Base-by-base conservation (phyloP, 1,140 invertebrate species). In the Camponotus pennsylvanicus region DNA sequence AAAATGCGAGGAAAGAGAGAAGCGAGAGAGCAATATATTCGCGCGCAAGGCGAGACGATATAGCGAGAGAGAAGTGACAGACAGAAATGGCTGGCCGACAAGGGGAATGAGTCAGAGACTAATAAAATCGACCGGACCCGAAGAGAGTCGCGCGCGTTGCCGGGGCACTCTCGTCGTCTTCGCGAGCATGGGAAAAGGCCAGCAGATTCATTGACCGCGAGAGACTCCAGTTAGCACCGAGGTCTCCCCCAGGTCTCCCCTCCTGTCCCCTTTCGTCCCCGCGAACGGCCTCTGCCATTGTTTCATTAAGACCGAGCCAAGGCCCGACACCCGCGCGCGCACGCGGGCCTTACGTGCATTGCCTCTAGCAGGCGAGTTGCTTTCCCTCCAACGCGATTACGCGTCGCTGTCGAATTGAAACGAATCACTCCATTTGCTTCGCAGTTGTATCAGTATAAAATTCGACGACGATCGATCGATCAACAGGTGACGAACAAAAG, bases 131-230 rank as follows among this genome's bases (percentile, higher is more conserved):
- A 75, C 69, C 86, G 83, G 88, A 82, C 73, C 88, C 89, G 82
- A 90, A 88, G 88, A 82, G 55, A 88, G 66, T 63, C 76, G 37
- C 45, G 45, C 45, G 70, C 69, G 55, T 71, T 78, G 88, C 71
- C 82, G 78, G 86, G 89, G 77, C 75, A 82, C 89, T 87, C 52
- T 75, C 59, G 73, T 76, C 77, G 40, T 88, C 83, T 83, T 90
- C 90, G 80, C 91, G 92, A 86, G 90, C 92, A 92, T 93, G 92
- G 91, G 92, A 93, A 93, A 93, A 93, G 92, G 92, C 92, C 92
- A 93, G 87, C 92, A 92, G 91, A 92, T 93, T 93, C 91, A 93
- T 93, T 92, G 92, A 93, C 92, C 92, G 87, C 88, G 64, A 64
- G 88, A 83, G 80, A 87, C 89, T 86, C 86, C 66, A 88, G 76